Conservation (phyloP, 2,888 invertebrate species). For the Drosophila buzzatii region DNA sequence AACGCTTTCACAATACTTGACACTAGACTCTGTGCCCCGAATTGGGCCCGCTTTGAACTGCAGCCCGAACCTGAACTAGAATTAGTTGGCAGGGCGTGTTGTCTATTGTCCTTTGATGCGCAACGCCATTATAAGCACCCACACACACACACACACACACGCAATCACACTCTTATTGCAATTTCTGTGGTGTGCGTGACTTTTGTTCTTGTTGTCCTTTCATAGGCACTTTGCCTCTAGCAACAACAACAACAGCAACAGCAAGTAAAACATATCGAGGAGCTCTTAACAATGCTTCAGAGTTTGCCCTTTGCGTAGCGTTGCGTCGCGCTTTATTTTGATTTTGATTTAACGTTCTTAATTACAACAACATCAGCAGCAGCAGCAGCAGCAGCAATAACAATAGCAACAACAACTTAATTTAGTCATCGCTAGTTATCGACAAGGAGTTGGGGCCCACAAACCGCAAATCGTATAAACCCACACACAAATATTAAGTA, state of each 20-base stretch:
- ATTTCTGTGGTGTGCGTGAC: conserved; percentile 57
- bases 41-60: background rate
- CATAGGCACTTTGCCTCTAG: conserved; percentile 62
- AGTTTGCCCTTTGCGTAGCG: conserved; percentile 8
- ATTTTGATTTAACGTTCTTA: conserved; percentile 68
- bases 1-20: no score
- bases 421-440: conserved; percentile 71
- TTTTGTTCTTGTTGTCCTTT: conserved; percentile 56
- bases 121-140: conserved; percentile 55
- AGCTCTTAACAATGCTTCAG: conserved; percentile 37
- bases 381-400: conserved; percentile 22
- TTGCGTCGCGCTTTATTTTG: conserved; percentile 42
- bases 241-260: conserved; percentile 26
- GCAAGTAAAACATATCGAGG: conserved; percentile 40
- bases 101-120: conserved; percentile 58
- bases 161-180: conserved; percentile 1
- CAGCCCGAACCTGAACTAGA: conserved; percentile 43
- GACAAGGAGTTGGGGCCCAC: conserved; percentile 42
- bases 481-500: no score
- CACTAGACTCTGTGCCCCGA: background rate
- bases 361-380: conserved; percentile 49
- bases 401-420: conserved; percentile 48
- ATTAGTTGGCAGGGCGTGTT: conserved; percentile 58
- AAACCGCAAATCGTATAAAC: conserved; percentile 37
- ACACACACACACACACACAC: conserved; percentile 16